These are phyloP conservation scores for Drosophila orena DNA, from an alignment of 1,140 invertebrate species.

Conservation along the genomic window DNA sequence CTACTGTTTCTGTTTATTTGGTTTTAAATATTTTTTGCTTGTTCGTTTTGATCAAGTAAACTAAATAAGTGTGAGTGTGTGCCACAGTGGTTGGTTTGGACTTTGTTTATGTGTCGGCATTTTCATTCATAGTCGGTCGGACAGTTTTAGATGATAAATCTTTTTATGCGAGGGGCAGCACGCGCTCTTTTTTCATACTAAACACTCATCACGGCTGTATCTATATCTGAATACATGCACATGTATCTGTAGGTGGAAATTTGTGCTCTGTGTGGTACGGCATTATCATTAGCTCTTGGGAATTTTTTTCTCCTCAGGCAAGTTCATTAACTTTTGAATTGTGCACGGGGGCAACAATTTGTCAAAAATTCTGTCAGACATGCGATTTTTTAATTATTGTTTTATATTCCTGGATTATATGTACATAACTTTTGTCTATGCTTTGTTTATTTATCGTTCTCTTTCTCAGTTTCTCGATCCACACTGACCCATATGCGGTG, in stretches of 20 bases:
- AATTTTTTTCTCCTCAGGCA: slow-evolving; percentile 43
- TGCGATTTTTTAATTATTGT: slow-evolving; percentile 78
- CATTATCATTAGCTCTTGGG: slow-evolving; percentile 72
- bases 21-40: slow-evolving; percentile 46
- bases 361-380: slow-evolving; percentile 76
- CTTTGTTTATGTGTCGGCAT: slow-evolving; percentile 63
- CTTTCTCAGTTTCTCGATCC: neutral
- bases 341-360: slow-evolving; percentile 70
- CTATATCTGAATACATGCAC: slow-evolving; percentile 4
- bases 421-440: slow-evolving; percentile 25
- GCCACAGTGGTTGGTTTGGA: slow-evolving; percentile 34
- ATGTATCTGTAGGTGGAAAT: slow-evolving; percentile 6
- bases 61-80: slow-evolving; percentile 35
- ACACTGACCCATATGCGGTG: slow-evolving; percentile 45
- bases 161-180: slow-evolving; percentile 61
- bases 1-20: slow-evolving; percentile 60
- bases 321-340: slow-evolving; percentile 79
- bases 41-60: slow-evolving; percentile 39
- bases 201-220: slow-evolving; percentile 3
- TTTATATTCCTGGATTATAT: slow-evolving; percentile 40
- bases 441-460: slow-evolving; percentile 23
- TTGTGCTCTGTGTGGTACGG: slow-evolving; percentile 39
- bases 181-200: slow-evolving; percentile 44
- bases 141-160: slow-evolving; percentile 60
- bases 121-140: slow-evolving; percentile 73